Conservation (phyloP, 2,888 invertebrate species). For the Ectropis crepuscularia region DNA sequence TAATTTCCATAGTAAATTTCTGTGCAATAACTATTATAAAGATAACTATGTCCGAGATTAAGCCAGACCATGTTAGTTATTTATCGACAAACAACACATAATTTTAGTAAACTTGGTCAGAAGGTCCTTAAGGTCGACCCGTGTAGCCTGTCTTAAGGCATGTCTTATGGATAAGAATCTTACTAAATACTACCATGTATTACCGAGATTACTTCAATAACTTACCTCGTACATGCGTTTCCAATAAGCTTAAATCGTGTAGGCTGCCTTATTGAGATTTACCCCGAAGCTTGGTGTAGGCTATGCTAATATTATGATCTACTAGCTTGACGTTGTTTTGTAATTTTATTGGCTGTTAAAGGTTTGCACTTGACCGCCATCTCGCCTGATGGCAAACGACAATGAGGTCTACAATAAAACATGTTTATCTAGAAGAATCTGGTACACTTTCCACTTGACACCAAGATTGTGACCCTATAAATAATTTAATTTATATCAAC, state of each 20-base stretch:
- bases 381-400: too few species aligned
- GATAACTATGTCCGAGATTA: not conserved
- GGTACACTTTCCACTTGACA: too few species aligned
- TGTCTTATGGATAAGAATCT: slow-evolving; percentile 32
- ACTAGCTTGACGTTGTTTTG: not conserved
- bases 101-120: slow-evolving; percentile 28
- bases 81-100: slow-evolving; percentile 13
- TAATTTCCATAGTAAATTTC: not conserved
- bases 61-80: slow-evolving; percentile 8
- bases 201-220: slow-evolving; percentile 32
- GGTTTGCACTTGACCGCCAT: too few species aligned
- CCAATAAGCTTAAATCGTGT: slow-evolving; percentile 29
- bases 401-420: too few species aligned
- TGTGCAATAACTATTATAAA: not conserved
- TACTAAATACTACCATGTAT: slow-evolving; percentile 32
- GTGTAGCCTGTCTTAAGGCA: slow-evolving; percentile 26
- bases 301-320: slow-evolving; percentile 5
- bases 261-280: slow-evolving; percentile 28
- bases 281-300: slow-evolving; percentile 2
- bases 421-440: too few species aligned
- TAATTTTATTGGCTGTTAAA: too few species aligned
- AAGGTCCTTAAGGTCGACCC: slow-evolving; percentile 27
- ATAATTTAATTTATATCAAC: too few species aligned
- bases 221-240: slow-evolving; percentile 25
- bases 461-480: too few species aligned